phyloP scores from a whole-genome alignment of 2,888 invertebrate genomes.

The Cenopis cana region DNA sequence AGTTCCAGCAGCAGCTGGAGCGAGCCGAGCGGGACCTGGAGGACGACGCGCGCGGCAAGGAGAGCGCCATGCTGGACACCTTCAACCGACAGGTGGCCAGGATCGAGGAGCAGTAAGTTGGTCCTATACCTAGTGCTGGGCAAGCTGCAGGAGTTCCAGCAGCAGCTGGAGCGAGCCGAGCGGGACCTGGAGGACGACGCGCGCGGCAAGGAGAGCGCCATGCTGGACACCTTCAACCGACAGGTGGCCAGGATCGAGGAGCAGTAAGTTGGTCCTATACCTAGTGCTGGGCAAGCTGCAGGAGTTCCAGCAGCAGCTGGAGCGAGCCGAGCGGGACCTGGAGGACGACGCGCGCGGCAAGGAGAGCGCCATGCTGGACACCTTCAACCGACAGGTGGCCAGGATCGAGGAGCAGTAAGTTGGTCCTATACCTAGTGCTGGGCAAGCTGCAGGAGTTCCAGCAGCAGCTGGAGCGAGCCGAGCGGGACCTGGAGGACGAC shows the following conservation, averaged over 20 bases:
- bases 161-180: slow-evolving; percentile 89
- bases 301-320: slow-evolving; percentile 90
- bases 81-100: slow-evolving; percentile 90
- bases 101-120: slow-evolving; percentile 84
- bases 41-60: slow-evolving; percentile 86
- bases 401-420: slow-evolving; percentile 86
- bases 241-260: slow-evolving; percentile 89
- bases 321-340: slow-evolving; percentile 87
- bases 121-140: slow-evolving; percentile 79
- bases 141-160: slow-evolving; percentile 90
- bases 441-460: slow-evolving; percentile 91
- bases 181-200: slow-evolving; percentile 87
- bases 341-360: slow-evolving; percentile 86
- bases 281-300: slow-evolving; percentile 88
- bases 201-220: slow-evolving; percentile 86
- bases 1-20: slow-evolving; percentile 90
- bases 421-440: slow-evolving; percentile 73
- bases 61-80: slow-evolving; percentile 87
- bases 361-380: slow-evolving; percentile 88
- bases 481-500: slow-evolving; percentile 87
- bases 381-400: slow-evolving; percentile 89
- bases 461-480: slow-evolving; percentile 89
- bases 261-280: slow-evolving; percentile 63
- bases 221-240: slow-evolving; percentile 89
- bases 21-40: slow-evolving; percentile 87